Evolutionary conservation across 2,797 vertebrate genomes (phyloP).

Genomic region (Rhincodon typus): DNA sequence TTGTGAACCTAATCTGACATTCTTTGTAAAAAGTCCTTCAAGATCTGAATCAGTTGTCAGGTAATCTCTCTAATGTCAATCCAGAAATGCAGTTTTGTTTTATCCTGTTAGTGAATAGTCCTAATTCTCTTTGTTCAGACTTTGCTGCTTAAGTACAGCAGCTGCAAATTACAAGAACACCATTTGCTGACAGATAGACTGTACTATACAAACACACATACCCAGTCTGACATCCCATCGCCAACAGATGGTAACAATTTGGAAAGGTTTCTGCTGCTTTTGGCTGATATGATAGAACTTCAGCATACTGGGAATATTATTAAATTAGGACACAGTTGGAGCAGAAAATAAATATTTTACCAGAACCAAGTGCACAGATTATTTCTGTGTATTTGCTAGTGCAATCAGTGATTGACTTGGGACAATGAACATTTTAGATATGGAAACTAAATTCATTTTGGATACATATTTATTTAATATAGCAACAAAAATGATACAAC

Average conservation of each 20-base stretch:
- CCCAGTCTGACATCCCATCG: background rate
- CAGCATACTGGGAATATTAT: slow-evolving; percentile 23
- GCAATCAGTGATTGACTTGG: background rate
- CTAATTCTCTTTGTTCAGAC: background rate
- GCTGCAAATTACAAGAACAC: background rate
- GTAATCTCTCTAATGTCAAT: background rate
- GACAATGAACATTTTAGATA: background rate
- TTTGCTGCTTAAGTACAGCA: background rate
- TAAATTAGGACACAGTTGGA: slow-evolving; percentile 34
- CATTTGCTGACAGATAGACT: slow-evolving; percentile 26
- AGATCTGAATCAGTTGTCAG: background rate
- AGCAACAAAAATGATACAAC: background rate
- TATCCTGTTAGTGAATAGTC: background rate
- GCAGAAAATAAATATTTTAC: slow-evolving; percentile 10
- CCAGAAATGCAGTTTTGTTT: background rate
- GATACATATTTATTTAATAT: background rate
- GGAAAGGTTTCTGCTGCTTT: slow-evolving; percentile 31
- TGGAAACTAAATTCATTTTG: background rate
- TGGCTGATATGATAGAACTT: background rate
- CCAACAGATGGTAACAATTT: slow-evolving; percentile 21
- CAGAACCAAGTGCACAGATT: slow-evolving; percentile 7
- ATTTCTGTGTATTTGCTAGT: background rate
- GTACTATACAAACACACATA: slow-evolving; percentile 6
- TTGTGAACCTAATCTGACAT: background rate
- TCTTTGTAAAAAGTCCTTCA: background rate